phyloP scores from a whole-genome alignment of 2,113 vertebrate species.

The Bothrops jararaca region DNA sequence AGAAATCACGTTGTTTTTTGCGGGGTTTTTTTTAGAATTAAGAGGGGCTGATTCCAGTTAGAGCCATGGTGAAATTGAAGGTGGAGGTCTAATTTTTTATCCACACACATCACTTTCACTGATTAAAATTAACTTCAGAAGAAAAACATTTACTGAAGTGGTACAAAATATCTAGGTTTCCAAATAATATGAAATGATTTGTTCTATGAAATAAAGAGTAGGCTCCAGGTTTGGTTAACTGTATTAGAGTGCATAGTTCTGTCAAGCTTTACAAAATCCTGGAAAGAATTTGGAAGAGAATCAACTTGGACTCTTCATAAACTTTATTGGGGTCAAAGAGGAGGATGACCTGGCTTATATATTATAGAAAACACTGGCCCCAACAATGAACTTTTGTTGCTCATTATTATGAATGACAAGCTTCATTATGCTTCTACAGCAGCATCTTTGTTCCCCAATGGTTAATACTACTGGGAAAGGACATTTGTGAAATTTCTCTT shows the following conservation, averaged over 20 bases:
- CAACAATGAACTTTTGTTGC: background rate
- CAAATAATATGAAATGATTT: background rate
- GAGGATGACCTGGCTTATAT: background rate
- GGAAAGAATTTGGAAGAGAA: background rate
- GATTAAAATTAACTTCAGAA: background rate
- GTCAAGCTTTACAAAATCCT: background rate
- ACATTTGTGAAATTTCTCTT: background rate
- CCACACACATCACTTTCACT: background rate
- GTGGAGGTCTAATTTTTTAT: background rate
- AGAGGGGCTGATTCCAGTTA: background rate
- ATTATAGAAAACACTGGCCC: background rate
- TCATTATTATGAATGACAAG: background rate
- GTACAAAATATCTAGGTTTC: background rate
- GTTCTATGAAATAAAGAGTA: background rate
- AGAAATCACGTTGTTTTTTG: background rate
- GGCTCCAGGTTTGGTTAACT: background rate
- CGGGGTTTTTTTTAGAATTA: background rate
- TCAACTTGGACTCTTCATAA: background rate
- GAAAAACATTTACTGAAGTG: background rate
- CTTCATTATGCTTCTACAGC: background rate
- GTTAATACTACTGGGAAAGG: background rate
- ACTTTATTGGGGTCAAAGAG: background rate
- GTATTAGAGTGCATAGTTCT: background rate
- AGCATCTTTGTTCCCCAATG: background rate
- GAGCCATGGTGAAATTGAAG: background rate